Conservation (phyloP, 2,113 vertebrate genomes). For the Burhinus bistriatus region DNA sequence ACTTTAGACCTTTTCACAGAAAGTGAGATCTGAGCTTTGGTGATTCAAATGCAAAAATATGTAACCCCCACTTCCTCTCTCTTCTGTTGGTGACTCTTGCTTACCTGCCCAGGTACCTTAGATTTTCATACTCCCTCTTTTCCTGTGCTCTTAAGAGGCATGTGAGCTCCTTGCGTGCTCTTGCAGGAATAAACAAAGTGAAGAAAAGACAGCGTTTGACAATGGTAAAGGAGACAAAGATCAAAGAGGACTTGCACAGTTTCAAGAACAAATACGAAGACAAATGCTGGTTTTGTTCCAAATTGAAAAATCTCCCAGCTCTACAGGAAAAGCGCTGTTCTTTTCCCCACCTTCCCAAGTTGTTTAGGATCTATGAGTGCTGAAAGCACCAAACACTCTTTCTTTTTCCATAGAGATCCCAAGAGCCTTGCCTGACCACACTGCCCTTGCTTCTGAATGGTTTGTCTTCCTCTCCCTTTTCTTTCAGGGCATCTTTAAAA, state of each 20-base stretch:
- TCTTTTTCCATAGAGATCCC: background rate
- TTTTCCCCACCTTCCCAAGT: background rate
- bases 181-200: background rate
- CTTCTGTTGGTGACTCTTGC: background rate
- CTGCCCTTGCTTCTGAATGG: background rate
- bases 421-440: background rate
- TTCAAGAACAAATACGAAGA: background rate
- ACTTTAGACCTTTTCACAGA: background rate
- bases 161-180: background rate
- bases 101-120: background rate
- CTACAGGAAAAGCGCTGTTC: background rate
- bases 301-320: background rate
- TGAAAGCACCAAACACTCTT: background rate
- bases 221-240: background rate
- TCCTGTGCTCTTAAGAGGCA: background rate
- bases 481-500: conserved; percentile 11
- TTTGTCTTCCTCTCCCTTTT: background rate
- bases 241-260: background rate
- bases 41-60: background rate
- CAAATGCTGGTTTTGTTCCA: background rate
- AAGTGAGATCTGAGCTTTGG: background rate
- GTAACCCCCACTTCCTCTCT: background rate
- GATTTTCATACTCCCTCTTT: background rate
- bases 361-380: background rate
- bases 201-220: background rate